A percentile compares a stretch with the other conserved stretches of the same genome.
phyloP scores from a whole-genome alignment of 2,888 invertebrate species.

The Strigamia crassipes region DNA sequence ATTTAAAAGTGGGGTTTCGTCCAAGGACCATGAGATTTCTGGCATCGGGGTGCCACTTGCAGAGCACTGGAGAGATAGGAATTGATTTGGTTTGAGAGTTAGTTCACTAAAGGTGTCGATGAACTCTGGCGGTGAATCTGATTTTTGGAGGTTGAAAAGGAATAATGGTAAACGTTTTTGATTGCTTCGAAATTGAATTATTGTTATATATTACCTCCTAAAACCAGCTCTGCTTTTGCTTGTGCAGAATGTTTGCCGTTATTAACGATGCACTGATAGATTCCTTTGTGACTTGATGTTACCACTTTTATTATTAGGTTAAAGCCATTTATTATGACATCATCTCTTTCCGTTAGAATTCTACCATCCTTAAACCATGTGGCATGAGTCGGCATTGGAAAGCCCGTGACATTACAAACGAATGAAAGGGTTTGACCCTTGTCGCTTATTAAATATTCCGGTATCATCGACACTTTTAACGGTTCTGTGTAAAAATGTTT shows the following conservation, averaged over 20 bases:
- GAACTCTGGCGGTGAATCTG: conserved; percentile 44
- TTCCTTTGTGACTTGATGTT: conserved; percentile 25
- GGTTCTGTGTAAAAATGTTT: background rate
- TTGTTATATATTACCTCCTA: conserved; percentile 36
- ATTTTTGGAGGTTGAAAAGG: background rate
- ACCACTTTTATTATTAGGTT: background rate
- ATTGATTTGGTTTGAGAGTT: conserved; percentile 7
- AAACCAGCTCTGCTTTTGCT: background rate
- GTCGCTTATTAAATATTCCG: background rate
- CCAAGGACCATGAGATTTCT: conserved; percentile 21
- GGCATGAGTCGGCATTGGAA: background rate
- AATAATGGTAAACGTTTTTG: background rate
- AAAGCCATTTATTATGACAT: background rate
- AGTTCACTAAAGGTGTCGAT: background rate
- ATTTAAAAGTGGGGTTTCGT: background rate
- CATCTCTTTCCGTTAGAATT: background rate
- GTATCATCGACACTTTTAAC: background rate
- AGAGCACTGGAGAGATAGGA: background rate
- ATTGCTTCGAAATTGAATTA: background rate
- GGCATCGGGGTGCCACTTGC: conserved; percentile 42
- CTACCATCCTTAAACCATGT: conserved; percentile 33
- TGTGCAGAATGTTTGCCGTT: background rate
- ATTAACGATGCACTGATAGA: conserved; percentile 31
- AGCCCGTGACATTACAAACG: background rate
- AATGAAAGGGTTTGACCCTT: background rate